phyloP scores from a whole-genome alignment of 92 coral and sea anemone species.

The Muricea muricata region DNA sequence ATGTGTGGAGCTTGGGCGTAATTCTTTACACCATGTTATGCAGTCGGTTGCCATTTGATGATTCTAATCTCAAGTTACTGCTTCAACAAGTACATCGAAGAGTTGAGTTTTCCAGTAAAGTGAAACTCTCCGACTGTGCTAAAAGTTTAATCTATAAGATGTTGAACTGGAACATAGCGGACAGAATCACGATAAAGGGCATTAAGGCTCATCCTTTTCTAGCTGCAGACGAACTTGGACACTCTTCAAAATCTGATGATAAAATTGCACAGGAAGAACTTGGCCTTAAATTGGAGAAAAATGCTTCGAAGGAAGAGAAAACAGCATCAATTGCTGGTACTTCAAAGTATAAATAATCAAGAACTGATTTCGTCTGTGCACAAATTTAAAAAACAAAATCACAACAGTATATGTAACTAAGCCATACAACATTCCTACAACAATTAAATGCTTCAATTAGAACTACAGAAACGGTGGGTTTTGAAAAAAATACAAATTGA shows the following conservation, averaged over 20 bases:
- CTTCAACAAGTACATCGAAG: constrained; percentile 94
- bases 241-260: constrained; percentile 14
- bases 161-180: constrained; percentile 92
- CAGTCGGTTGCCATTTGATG: constrained; percentile 94
- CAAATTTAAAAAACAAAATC: background rate
- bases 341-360: constrained; percentile 1
- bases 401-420: background rate
- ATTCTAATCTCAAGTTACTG: constrained; percentile 87
- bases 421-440: background rate
- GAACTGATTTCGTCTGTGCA: background rate
- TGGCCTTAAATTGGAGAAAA: constrained; percentile 15
- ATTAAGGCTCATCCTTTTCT: constrained; percentile 38
- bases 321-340: constrained; percentile 3
- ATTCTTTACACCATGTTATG: constrained; percentile 97
- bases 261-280: constrained; percentile 33
- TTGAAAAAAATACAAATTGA: too few species aligned
- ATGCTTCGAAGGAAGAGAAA: constrained; percentile 32
- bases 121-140: constrained; percentile 76
- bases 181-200: constrained; percentile 77
- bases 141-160: constrained; percentile 83
- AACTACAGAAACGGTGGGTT: too few species aligned
- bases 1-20: constrained; percentile 99
- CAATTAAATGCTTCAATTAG: too few species aligned
- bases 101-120: constrained; percentile 83
- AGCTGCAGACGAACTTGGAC: constrained; percentile 8